A percentile compares a stretch with the other conserved stretches of the same genome.
Conservation (phyloP, 53 echinoderm and acorn worm genomes). For the Astropecten irregularis region DNA sequence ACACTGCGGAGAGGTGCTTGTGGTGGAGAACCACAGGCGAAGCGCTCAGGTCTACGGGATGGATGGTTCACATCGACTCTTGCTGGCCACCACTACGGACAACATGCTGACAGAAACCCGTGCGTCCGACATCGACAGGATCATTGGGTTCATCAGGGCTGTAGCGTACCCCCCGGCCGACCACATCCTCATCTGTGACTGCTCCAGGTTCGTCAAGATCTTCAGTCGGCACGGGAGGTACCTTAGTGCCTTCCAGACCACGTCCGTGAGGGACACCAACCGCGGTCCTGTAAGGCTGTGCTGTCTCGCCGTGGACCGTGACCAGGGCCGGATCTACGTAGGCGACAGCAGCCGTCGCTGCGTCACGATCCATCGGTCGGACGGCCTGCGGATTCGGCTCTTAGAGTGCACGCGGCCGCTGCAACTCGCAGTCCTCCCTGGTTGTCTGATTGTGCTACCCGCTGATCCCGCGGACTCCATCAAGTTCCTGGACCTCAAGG, state of each 20-base stretch:
- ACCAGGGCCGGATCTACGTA: background rate
- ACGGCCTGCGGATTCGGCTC: background rate
- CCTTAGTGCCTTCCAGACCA: constrained; percentile 29
- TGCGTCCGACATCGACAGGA: background rate
- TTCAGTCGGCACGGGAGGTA: constrained; percentile 18
- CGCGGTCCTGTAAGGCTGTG: constrained; percentile 8
- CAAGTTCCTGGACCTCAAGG: constrained; percentile 18
- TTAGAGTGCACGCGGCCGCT: constrained; percentile 21
- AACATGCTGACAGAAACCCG: background rate
- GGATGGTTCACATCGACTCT: background rate
- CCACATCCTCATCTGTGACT: constrained; percentile 33
- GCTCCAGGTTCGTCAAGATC: constrained; percentile 21
- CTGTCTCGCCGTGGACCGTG: constrained; percentile 38
- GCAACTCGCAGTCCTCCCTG: constrained; percentile 1
- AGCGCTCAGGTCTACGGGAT: background rate
- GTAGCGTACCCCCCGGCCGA: constrained; percentile 2
- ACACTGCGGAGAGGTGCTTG: background rate
- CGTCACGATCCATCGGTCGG: constrained; percentile 15
- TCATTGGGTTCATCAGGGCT: constrained; percentile 1
- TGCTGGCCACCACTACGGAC: background rate
- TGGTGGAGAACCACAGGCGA: constrained; percentile 5
- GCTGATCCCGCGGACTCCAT: constrained; percentile 27
- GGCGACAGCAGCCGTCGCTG: constrained; percentile 31
- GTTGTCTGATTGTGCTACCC: constrained; percentile 14
- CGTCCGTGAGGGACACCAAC: background rate